These are phyloP conservation scores for Cryptotis parvus DNA, from an alignment of 2,113 vertebrate species.

Conservation along the genomic window DNA sequence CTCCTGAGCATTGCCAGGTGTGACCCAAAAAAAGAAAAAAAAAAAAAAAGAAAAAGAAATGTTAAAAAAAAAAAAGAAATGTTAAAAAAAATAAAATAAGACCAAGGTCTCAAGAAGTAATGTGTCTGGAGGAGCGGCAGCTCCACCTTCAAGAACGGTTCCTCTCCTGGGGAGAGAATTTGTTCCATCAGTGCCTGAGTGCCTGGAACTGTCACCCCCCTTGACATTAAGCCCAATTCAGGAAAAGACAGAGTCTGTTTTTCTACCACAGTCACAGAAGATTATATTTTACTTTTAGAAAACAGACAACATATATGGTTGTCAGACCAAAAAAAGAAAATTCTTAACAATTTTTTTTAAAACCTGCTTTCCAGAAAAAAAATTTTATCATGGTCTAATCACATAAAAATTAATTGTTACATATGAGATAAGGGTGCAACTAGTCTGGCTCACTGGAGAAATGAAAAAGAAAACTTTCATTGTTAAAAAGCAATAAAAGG, in stretches of 20 bases:
- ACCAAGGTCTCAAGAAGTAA: not conserved
- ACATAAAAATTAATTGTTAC: conserved; percentile 44
- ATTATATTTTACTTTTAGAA: conserved; percentile 28
- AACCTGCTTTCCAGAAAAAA: not conserved
- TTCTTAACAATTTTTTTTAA: not conserved
- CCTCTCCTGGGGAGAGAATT: not conserved
- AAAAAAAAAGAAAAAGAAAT: no score
- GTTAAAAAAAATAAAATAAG: no score
- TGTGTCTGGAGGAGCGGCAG: no score
- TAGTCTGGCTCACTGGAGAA: conserved; percentile 10
- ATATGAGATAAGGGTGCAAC: not conserved
- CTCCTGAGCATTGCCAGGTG: no score
- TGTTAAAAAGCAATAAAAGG: conserved; percentile 3
- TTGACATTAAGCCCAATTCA: not conserved
- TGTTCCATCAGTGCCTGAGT: not conserved
- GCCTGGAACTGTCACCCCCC: not conserved
- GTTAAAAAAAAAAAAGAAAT: no score
- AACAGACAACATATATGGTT: conserved; percentile 1
- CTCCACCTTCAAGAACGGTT: no score
- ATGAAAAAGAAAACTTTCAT: conserved; percentile 19
- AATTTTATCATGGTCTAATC: conserved; percentile 4
- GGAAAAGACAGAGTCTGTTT: not conserved
- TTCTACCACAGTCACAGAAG: not conserved
- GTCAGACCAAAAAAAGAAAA: not conserved
- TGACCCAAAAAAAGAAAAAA: no score